These are phyloP conservation scores for Dicrostonyx torquatus DNA, from an alignment of 2,797 vertebrate species.

Conservation along the genomic window DNA sequence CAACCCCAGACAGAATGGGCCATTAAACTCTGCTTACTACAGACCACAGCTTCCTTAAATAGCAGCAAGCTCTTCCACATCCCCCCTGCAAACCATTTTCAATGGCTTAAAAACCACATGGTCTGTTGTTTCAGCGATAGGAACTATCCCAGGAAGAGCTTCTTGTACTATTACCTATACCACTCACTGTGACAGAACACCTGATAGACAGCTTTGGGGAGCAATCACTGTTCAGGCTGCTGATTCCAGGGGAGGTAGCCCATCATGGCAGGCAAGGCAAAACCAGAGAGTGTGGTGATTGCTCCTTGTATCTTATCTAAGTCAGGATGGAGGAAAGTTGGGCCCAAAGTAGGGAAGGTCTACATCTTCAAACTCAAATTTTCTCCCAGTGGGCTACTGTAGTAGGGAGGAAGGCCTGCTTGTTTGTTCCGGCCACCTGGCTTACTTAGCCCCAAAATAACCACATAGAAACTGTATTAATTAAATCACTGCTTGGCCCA, in stretches of 20 bases:
- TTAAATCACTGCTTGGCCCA: too few relatives aligned
- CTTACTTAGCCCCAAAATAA: too few relatives aligned
- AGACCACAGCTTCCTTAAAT: neutral
- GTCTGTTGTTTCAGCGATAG: neutral
- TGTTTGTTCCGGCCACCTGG: too few relatives aligned
- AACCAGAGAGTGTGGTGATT: neutral
- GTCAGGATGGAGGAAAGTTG: neutral
- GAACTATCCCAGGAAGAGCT: neutral
- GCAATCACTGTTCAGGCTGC: neutral
- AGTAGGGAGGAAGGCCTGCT: too few relatives aligned
- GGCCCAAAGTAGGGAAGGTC: too few relatives aligned
- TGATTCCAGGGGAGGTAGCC: neutral
- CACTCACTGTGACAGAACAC: too few relatives aligned
- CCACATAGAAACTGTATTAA: too few relatives aligned
- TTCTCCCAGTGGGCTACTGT: neutral
- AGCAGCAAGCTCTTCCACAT: neutral
- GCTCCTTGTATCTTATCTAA: neutral
- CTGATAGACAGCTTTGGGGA: neutral
- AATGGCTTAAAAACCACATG: neutral
- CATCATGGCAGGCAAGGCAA: neutral
- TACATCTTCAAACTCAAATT: neutral
- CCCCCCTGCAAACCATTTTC: neutral
- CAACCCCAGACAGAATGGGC: neutral
- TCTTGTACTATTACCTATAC: neutral
- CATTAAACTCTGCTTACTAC: neutral